A percentile compares a stretch with the other conserved stretches of the same genome.
Conservation (phyloP, 2,888 invertebrate genomes). For the Loripinus fragilis region DNA sequence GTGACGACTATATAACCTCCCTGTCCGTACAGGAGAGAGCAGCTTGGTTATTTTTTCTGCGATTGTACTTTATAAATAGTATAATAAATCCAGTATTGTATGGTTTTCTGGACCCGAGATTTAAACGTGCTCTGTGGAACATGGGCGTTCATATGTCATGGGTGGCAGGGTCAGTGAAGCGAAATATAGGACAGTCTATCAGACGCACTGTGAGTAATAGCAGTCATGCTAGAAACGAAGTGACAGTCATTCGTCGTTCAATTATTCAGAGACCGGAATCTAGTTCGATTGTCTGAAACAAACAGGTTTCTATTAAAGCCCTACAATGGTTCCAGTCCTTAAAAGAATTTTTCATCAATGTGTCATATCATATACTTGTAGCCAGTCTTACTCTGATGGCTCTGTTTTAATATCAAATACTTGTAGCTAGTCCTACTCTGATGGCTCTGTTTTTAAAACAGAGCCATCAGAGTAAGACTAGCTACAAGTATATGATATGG, state of each 20-base stretch:
- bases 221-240: slow-evolving; percentile 1
- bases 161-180: slow-evolving; percentile 49
- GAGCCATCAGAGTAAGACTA: no score
- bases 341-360: no score
- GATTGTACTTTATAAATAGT: slow-evolving; percentile 59
- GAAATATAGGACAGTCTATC: slow-evolving; percentile 43
- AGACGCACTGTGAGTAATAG: slow-evolving; percentile 24
- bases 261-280: neutral
- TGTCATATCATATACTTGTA: no score
- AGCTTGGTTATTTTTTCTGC: slow-evolving; percentile 54
- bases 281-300: neutral
- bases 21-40: slow-evolving; percentile 33
- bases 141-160: slow-evolving; percentile 50
- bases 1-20: slow-evolving; percentile 25
- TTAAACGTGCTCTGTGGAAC: slow-evolving; percentile 49
- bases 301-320: no score
- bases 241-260: slow-evolving; percentile 2
- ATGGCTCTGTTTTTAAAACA: no score
- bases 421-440: no score
- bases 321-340: no score
- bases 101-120: slow-evolving; percentile 55
- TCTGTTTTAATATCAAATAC: no score
- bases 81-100: slow-evolving; percentile 55
- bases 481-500: no score
- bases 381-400: no score